phyloP scores from a whole-genome alignment of 64 coral and sea anemone genomes.

The Montipora capricornis region DNA sequence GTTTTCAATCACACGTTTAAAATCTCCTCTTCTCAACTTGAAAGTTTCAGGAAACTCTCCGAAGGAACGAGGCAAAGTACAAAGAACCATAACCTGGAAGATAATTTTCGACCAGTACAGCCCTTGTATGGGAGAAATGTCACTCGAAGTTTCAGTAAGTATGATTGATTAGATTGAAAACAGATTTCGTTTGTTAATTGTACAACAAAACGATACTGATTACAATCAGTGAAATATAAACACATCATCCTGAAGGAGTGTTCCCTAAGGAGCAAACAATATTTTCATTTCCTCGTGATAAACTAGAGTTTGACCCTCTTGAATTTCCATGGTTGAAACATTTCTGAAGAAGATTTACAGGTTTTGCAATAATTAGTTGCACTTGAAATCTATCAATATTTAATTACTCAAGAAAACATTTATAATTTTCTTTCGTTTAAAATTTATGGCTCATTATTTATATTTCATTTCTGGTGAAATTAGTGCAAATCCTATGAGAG shows the following conservation, averaged over 20 bases:
- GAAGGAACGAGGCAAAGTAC: constrained; percentile 40
- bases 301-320: background rate
- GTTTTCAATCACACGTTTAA: constrained; percentile 73
- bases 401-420: background rate
- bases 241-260: background rate
- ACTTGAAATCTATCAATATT: background rate
- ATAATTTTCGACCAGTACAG: constrained; percentile 88
- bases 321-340: background rate
- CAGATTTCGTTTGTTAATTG: constrained; percentile 4
- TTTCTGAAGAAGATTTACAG: background rate
- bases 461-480: too few relatives aligned
- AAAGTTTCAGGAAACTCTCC: constrained; percentile 53
- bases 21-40: constrained; percentile 63
- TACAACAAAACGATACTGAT: background rate
- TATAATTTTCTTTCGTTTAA: too few relatives aligned
- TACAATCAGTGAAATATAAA: background rate
- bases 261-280: background rate
- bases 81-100: constrained; percentile 28
- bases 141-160: constrained; percentile 85
- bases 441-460: too few relatives aligned
- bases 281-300: background rate
- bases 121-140: constrained; percentile 64
- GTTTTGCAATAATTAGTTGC: background rate
- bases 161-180: constrained; percentile 14
- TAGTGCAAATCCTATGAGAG: too few relatives aligned